Evolutionary conservation across 2,113 vertebrate genomes (phyloP), one percentile per base, ranked within the genome.

Genomic region (Rhinichthys klamathensis): DNA sequence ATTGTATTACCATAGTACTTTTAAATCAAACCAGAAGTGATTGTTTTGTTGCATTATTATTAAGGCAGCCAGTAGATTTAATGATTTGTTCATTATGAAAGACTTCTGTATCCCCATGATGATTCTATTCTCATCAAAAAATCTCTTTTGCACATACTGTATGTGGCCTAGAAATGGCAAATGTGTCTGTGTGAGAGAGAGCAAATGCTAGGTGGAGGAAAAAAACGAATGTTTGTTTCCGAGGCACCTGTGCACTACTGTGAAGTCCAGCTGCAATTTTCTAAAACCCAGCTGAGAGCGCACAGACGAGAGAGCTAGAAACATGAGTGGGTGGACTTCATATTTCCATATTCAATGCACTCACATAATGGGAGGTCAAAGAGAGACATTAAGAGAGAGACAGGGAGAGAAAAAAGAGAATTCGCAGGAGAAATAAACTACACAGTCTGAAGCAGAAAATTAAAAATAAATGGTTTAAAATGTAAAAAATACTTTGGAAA

Each of bases 311-410:
- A 92, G 88, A 82, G 75, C 86, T 79, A 91, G 81, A 88, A 85
- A 91, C 85, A 90, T 88, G 89, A 92, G 92, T 93, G 91, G 93
- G 92, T 91, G 93, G 92, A 91, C 90, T 92, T 89, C 89, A 92
- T 90, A 92, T 93, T 90, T 91, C 90, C 89, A 92, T 90, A 92
- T 93, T 88, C 90, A 91, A 91, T 90, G 89, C 84, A 85, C 82
- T 90, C 90, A 89, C 91, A 92, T 90, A 86, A 86, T 46, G 21
- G 44, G 35, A 82, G n/a, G 77, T 80, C 35, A 25, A 60, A 84
- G 27, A 80, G 69, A 81, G n/a, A 85, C 44, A 83, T 6, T 44
- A 38, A 30, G 70, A 74, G 70, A 72, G 65, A 60, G 63, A 84
- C 16, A 54, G 46, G 70, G 44, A 70, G 35, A 25, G n/a, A 27